These are phyloP conservation scores for Cylloceria caligata DNA, from an alignment of 2,888 invertebrate species.

Conservation along the genomic window DNA sequence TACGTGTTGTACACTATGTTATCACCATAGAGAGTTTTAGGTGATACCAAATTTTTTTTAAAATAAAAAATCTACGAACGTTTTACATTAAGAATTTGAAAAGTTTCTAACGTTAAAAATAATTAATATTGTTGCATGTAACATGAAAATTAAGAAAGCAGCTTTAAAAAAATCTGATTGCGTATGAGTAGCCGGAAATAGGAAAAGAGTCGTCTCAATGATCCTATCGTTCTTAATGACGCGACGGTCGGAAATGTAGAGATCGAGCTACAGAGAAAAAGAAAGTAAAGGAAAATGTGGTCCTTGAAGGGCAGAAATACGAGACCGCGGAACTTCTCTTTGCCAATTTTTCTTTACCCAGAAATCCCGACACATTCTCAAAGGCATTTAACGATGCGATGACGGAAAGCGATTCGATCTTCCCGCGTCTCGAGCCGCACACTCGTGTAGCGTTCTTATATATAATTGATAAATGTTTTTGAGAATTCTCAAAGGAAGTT, in stretches of 20 bases:
- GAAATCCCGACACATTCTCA: constrained; percentile 22
- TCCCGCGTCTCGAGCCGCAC: neutral
- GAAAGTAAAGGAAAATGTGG: neutral
- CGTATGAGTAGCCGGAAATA: no score
- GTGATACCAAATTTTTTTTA: neutral
- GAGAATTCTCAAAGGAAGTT: neutral
- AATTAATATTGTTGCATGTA: no score
- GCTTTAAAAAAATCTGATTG: no score
- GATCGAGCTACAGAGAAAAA: neutral
- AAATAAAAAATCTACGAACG: no score
- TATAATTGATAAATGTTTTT: neutral
- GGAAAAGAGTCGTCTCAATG: neutral
- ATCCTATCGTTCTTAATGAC: neutral
- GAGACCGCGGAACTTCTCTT: neutral
- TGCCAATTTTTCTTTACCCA: neutral
- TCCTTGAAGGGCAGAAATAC: neutral
- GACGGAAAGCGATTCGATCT: neutral
- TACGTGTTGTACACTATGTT: neutral
- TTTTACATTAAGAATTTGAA: no score
- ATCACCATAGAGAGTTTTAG: neutral
- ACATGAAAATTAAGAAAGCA: no score
- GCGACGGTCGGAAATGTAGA: neutral
- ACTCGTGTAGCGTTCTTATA: no score
- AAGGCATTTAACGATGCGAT: constrained; percentile 25
- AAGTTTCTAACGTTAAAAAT: no score